Percentiles rank a stretch among this genome's conserved stretches.
Evolutionary conservation across 2,888 invertebrate species (phyloP).

Genomic region (Trachelus iudaicus): DNA sequence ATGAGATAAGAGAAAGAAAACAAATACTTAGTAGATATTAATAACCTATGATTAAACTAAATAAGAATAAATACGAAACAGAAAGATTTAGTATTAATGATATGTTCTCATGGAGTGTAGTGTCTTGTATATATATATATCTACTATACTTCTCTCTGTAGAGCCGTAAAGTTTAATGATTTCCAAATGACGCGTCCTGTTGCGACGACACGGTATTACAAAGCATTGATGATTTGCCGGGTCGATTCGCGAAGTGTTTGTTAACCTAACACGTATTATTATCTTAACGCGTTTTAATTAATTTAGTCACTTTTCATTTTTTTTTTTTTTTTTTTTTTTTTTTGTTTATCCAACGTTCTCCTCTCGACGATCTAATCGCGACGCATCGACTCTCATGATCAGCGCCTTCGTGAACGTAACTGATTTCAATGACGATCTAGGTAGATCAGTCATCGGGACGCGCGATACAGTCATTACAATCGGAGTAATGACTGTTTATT

Average conservation of each 20-base stretch:
- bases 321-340: too few species aligned
- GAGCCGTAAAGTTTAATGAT: slow-evolving; percentile 41
- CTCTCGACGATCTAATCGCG: neutral
- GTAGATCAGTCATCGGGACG: neutral
- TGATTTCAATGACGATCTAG: neutral
- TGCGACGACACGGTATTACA: neutral
- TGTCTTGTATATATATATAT: slow-evolving; percentile 61
- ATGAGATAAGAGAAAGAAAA: slow-evolving; percentile 21
- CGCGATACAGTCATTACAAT: neutral
- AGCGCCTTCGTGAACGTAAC: neutral
- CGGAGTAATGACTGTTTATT: neutral
- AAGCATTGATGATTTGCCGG: slow-evolving; percentile 7
- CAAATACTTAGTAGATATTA: slow-evolving; percentile 38
- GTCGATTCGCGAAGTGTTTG: neutral
- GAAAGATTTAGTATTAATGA: slow-evolving; percentile 58
- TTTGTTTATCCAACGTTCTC: neutral
- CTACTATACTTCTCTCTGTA: slow-evolving; percentile 59
- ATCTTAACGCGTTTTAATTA: neutral
- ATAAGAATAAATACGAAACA: slow-evolving; percentile 55
- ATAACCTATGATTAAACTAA: slow-evolving; percentile 36
- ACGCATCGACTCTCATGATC: neutral
- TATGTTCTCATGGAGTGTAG: slow-evolving; percentile 64
- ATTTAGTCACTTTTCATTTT: neutral
- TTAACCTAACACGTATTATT: neutral
- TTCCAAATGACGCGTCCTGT: slow-evolving; percentile 19